phyloP scores from a whole-genome alignment of 2,888 invertebrate genomes.

The Hemithea aestivaria region DNA sequence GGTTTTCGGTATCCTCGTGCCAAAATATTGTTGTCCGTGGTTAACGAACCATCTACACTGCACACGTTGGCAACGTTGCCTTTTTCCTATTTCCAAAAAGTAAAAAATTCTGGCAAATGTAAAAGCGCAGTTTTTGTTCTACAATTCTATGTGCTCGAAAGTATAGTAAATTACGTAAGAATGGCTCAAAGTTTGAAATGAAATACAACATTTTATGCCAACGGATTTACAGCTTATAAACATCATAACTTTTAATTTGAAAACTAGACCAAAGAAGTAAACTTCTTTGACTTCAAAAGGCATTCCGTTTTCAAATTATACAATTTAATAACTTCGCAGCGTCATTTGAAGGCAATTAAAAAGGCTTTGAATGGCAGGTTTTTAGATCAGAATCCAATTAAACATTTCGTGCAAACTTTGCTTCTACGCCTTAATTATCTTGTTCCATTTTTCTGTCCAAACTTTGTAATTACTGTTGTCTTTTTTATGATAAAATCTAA shows the following conservation, averaged over 20 bases:
- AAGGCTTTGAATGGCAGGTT: slow-evolving; percentile 6
- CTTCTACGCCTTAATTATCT: slow-evolving; percentile 12
- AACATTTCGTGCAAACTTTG: slow-evolving; percentile 18
- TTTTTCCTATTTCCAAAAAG: slow-evolving; percentile 14
- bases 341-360: slow-evolving; percentile 1
- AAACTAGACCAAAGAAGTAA: no score
- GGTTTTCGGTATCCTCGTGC: slow-evolving; percentile 30
- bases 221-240: not conserved
- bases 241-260: no score
- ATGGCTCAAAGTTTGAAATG: no score
- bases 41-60: slow-evolving; percentile 35
- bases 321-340: slow-evolving; percentile 2
- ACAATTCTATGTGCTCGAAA: no score
- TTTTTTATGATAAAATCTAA: slow-evolving; percentile 1
- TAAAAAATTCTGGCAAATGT: slow-evolving; percentile 7
- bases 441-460: slow-evolving; percentile 9
- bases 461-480: slow-evolving; percentile 6
- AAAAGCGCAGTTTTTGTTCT: not conserved
- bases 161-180: no score
- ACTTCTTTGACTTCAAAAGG: no score
- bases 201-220: no score
- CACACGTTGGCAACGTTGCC: slow-evolving; percentile 11
- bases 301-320: not conserved
- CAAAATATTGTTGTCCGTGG: slow-evolving; percentile 31
- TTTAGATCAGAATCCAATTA: slow-evolving; percentile 30